A percentile compares a stretch with the other conserved stretches of the same genome.
These are phyloP conservation scores for Leptinotarsa texana DNA, from an alignment of 1,140 invertebrate species.

Conservation along the genomic window DNA sequence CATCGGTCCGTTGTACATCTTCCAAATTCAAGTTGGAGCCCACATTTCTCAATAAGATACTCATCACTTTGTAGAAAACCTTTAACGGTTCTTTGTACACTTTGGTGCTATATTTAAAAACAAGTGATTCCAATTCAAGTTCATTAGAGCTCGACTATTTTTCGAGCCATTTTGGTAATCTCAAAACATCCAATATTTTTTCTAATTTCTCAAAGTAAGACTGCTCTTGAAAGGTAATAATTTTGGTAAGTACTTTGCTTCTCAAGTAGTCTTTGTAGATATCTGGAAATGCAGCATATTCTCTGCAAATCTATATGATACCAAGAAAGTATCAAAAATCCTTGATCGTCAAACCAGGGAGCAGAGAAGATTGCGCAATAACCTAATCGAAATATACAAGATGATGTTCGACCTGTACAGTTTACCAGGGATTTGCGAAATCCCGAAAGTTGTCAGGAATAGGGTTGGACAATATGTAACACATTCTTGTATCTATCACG, in stretches of 20 bases:
- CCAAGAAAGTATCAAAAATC: no score
- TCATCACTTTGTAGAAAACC: conserved; percentile 39
- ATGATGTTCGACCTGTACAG: no score
- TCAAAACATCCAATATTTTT: conserved; percentile 38
- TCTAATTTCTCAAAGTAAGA: conserved; percentile 37
- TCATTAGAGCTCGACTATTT: conserved; percentile 46
- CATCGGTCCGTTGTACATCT: conserved; percentile 40
- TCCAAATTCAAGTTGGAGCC: conserved; percentile 32
- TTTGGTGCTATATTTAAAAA: conserved; percentile 44
- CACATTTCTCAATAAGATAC: conserved; percentile 37
- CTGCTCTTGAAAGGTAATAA: conserved; percentile 53
- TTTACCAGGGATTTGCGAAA: no score
- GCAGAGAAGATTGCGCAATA: no score
- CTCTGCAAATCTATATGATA: conserved; percentile 30
- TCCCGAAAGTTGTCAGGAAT: no score
- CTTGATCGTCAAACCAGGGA: no score
- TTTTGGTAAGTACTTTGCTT: conserved; percentile 38
- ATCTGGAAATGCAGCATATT: conserved; percentile 59
- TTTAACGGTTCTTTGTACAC: conserved; percentile 39
- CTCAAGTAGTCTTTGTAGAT: conserved; percentile 59
- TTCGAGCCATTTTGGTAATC: conserved; percentile 42
- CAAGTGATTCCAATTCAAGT: conserved; percentile 34
- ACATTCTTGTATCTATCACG: no score
- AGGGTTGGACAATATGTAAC: no score
- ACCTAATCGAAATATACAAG: no score